Base-by-base conservation (phyloP, 1,140 invertebrate species). In the Aphelenchoides fujianensis region DNA sequence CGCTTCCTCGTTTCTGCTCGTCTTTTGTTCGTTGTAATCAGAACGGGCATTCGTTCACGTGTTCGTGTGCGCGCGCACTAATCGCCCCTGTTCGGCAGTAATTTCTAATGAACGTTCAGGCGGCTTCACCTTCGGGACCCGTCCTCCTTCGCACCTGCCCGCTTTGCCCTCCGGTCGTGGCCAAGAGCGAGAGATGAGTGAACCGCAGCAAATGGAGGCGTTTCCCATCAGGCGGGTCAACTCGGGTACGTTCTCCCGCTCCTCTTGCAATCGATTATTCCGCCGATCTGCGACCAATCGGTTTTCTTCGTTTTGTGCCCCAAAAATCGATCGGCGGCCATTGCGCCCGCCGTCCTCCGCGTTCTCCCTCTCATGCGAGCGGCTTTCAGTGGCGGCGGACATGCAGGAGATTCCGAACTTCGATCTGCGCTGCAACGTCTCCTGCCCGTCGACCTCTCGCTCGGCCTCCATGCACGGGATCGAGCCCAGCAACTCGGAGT, bases 361-460 rank as follows among this genome's bases (percentile, higher is more conserved):
- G 3, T 55, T 2, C 36, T 48, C 19, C 23, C 19, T 74, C 57
- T n/a, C 66, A 30, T n/a, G 16, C 64, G 5, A 72, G 74, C 30
- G 31, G 23, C 30, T 68, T 73, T 70, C 69, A 28, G 9, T 74
- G 64, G 70, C 34, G 16, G 32, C 16, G 34, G 31, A 36, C 53
- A 66, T 36, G 2, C 27, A 36, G 12, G 63, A 1, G 12, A 36
- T 66, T 35, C 12, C 32, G 16, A 30, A 30, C 19, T 36, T 66
- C 34, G 63, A 66, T 32, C 32, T 66, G 36, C 27, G 63, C 32
- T 66, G 63, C 63, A 61, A 31, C 59, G 36, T 61, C 41, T 52
- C 64, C 28, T 61, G 19, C 27, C 73, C 73, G 30, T 74, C 73
- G 16, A 76, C 74, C 16, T 74, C 73, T 32, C 68, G 71, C 34